Evolutionary conservation across 2,888 invertebrate genomes (phyloP), one percentile per base, ranked within the genome.

Genomic region (Hesperia comma): DNA sequence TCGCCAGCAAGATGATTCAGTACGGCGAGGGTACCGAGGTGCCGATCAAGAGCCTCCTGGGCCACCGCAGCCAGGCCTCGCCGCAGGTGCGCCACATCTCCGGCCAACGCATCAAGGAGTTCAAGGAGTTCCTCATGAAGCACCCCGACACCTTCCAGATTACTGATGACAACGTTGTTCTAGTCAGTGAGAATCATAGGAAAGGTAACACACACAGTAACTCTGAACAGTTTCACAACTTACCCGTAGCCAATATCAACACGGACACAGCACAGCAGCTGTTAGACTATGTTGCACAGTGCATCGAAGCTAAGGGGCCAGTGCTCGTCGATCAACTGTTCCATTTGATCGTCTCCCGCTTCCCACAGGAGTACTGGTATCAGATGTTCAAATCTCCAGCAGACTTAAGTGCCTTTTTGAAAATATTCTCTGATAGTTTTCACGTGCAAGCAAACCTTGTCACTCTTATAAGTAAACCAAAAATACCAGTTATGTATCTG

Each of bases 41-140:
- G 73, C 99, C 99, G 5, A 98, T 99, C 75, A 98, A 98, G 86
- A 98, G 98, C 87, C 94, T 99, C 73, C 94, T 99, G 70, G 99
- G 99, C 0, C 99, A 99, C 91, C 95, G 99, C 73, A 98, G 98
- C 74, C 98, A 98, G 90, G 99, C 99, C 21, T 97, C 98, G 69
- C 98, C 98, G 15, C 99, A 99, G 94, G 98, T 99, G 74, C 95
- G 99, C 71, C 98, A 99, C 87, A 98, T 99, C 79, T 98, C 98
- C 73, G 95, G 96, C 15, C 98, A 98, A 86, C 98, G 98, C 85
- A 97, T 98, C 81, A 97, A 97, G 86, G 98, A 99, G 88, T 99
- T 99, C 86, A 95, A 95, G 76, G 98, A 98, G 72, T 99, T 99
- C 86, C 93, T 99, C 15, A 79, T 94, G 70, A 96, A 96, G 83